These are phyloP conservation scores for Tetramorium bicarinatum DNA, from an alignment of 2,888 invertebrate genomes.

Conservation along the genomic window DNA sequence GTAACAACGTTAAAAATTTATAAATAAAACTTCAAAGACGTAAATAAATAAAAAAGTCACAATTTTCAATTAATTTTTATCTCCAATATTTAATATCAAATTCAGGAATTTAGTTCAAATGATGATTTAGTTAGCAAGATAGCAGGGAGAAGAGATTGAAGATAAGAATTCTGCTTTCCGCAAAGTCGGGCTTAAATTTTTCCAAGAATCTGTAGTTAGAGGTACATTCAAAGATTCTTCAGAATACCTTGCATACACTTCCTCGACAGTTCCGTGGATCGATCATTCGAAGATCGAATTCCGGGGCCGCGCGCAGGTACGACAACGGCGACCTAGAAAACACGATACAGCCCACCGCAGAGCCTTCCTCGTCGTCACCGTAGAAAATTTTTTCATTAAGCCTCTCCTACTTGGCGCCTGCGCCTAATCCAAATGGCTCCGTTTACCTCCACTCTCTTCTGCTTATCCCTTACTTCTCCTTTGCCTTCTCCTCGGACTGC, in stretches of 20 bases:
- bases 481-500: conserved; percentile 24
- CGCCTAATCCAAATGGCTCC: conserved; percentile 77
- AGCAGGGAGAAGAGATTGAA: background rate
- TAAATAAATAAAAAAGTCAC: background rate
- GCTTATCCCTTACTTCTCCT: conserved; percentile 18
- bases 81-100: background rate
- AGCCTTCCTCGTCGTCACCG: conserved; percentile 45
- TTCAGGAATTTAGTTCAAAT: background rate
- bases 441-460: conserved; percentile 25
- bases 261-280: conserved; percentile 58
- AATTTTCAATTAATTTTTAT: background rate
- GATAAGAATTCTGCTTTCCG: background rate
- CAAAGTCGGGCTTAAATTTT: background rate
- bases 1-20: background rate
- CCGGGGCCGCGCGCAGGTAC: conserved; percentile 56
- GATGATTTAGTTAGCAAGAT: background rate
- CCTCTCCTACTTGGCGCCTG: conserved; percentile 81
- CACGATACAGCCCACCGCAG: conserved; percentile 51
- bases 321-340: conserved; percentile 70
- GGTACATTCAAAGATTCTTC: background rate
- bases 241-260: background rate
- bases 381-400: conserved; percentile 82
- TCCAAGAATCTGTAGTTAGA: background rate
- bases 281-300: conserved; percentile 74
- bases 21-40: background rate